Base-by-base conservation (phyloP, 2,797 vertebrate species). In the Acanthopagrus latus region DNA sequence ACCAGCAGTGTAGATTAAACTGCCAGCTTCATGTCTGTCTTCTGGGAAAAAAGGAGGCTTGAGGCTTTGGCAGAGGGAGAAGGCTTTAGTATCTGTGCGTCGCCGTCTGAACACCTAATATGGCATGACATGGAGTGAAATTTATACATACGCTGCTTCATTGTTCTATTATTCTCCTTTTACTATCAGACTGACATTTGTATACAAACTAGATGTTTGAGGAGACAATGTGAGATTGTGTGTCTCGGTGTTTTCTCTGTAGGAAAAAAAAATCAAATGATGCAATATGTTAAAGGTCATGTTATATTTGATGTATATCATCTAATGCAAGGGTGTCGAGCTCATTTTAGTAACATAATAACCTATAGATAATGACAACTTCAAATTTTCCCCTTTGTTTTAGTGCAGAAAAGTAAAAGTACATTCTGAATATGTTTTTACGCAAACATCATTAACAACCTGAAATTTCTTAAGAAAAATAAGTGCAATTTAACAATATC, bases 1-100 rank as follows among this genome's bases (percentile, higher is more conserved):
- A 81, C 74, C 74, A 79, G 70, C 68, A 62, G 60, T 48, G 55
- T 79, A 83, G 85, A 85, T 87, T 84, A 85, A 81, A 76, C 59
- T 60, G 80, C 80, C 70, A 69, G 74, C 72, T 69, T 71, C 63
- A 47, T 50, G 74, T 87, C 87, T 86, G 74, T 73, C 75, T 77
- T 63, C 71, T 66, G 71, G 38, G 38, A 64, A 81, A 71, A 81
- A 63, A 67, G 71, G 78, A 80, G 67, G 43, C 76, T 69, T 64
- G 76, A 77, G 81, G 84, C 72, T 64, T 52, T 72, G 67, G 47
- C 66, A 66, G 51, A 56, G 2, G 25, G 48, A 74, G 73, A 81
- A 74, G 83, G 75, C 71, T 70, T 75, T 60, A 72, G 58, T 76
- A 82, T 86, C 14, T 74, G 44, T 63, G 41, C 29, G 58, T 78